Base-by-base conservation (phyloP, 2,797 vertebrate genomes). In the Sebastes trivittatus region DNA sequence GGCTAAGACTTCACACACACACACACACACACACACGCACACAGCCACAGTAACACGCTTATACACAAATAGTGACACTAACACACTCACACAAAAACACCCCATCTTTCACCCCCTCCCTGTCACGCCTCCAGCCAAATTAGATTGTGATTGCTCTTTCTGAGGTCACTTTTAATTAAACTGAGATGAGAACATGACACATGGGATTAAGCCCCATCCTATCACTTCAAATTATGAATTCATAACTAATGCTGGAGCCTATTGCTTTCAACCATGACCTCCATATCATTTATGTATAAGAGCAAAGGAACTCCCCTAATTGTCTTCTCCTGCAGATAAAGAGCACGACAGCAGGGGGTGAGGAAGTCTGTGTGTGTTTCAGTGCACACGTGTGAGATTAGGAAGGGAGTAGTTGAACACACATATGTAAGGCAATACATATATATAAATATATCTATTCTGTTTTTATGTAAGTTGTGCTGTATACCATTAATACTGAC, bases 151-250 rank as follows among this genome's bases (percentile, higher is more conserved):
- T 93, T 93, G 93, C 93, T 94, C 92, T 90, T 93, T 94, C 91
- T 60, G 92, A 93, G 93, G 94, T 95, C 94, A 95, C 90, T 93
- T 95, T 95, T 95, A 95, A 96, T 96, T 95, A 95, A 95, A 95
- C 86, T 78, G 86, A 91, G 93, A 94, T 92, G 92, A 94, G 91
- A 93, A 93, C 87, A 92, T 89, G 92, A 87, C 93, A 91, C 89
- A 87, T 87, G 88, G 95, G 94, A 96, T 95, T 93, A 94, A 88
- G 89, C 89, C 88, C 80, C 88, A 80, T 90, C 87, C 83, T 88
- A 89, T 80, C 79, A 72, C 85, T 88, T 89, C 80, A 88, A 91
- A 93, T 94, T 92, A 93, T 89, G 89, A 91, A 94, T 95, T 93
- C 89, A 93, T 91, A 92, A 91, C 90, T 89, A 91, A 89, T 83